A percentile compares a stretch with the other conserved stretches of the same genome.
phyloP scores from a whole-genome alignment of 1,140 invertebrate species.

The Oscheius sp. region DNA sequence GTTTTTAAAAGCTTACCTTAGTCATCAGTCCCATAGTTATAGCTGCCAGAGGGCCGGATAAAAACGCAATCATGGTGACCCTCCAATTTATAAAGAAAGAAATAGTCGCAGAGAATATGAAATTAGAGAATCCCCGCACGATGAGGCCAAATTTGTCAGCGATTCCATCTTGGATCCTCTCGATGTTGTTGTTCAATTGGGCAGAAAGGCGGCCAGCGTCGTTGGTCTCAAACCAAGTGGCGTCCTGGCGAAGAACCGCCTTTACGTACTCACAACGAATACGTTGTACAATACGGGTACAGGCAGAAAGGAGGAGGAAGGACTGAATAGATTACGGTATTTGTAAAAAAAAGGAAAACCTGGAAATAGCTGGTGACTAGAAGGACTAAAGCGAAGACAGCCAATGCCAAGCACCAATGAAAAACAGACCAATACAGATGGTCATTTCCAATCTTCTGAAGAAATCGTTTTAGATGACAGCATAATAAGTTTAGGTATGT shows the following conservation, averaged over 20 bases:
- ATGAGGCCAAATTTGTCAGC: slow-evolving; percentile 81
- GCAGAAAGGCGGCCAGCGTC: slow-evolving; percentile 80
- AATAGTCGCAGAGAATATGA: slow-evolving; percentile 23
- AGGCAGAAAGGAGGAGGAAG: neutral
- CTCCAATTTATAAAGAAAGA: slow-evolving; percentile 43
- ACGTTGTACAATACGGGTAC: neutral
- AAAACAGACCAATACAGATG: neutral
- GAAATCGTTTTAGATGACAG: neutral
- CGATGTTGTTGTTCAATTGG: slow-evolving; percentile 80
- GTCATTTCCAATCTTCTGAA: neutral
- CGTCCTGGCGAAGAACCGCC: slow-evolving; percentile 79
- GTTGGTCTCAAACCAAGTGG: slow-evolving; percentile 82
- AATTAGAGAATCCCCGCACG: slow-evolving; percentile 64
- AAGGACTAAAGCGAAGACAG: neutral
- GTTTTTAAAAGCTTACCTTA: neutral
- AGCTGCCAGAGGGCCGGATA: slow-evolving; percentile 32
- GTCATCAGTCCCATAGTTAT: slow-evolving; percentile 45
- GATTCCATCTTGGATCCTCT: slow-evolving; percentile 81
- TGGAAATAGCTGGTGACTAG: neutral
- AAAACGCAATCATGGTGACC: slow-evolving; percentile 40
- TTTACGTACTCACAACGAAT: slow-evolving; percentile 67
- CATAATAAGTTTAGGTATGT: neutral
- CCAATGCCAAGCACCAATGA: neutral
- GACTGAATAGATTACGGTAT: neutral
- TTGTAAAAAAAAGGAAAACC: neutral